Evolutionary conservation across 1,140 invertebrate genomes (phyloP), one percentile per base, ranked within the genome.

Genomic region (Popillia japonica): DNA sequence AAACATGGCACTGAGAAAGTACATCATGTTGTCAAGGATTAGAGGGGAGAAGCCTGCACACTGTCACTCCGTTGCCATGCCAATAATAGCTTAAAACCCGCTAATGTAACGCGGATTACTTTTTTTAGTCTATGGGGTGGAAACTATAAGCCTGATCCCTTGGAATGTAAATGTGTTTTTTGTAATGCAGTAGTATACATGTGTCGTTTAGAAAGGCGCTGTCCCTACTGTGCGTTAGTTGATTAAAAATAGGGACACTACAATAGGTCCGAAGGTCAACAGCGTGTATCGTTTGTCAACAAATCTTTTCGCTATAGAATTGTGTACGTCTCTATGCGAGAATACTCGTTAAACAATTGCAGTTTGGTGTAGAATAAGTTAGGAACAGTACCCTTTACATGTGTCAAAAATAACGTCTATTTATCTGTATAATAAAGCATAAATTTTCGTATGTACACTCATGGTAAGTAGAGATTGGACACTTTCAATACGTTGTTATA

Each of bases 101-200:
- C 61, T 27, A 68, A 68, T 27, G 61, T 22, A 8, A 27, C 22
- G 3, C 10, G 10, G n/a, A n/a, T n/a, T 10, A 23, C 7, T 14
- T 34, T 68, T 68, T 68, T 68, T 22, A 20, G 61, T 22, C 61
- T 6, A 22, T 27, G 14, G 61, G 61, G 20, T 34, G 61, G 22
- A 68, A 68, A 68, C 22, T n/a, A 68, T 68, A 68, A 6, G 22
- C 61, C 3, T 68, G 9, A 68, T 68, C 61, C 61, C 20, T 27
- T 68, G 22, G 22, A 68, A 27, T 23, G 20, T 22, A 34, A 27
- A 27, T 68, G 22, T 27, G 11, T 68, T 68, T 27, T 68, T 68
- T 68, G 20, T 68, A 48, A 14, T 68, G 11, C 61, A 17, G 48
- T n/a, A 55, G 27, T 34, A 34, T 34, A 34, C 27, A 34, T 34